Evolutionary conservation across 2,797 vertebrate genomes (phyloP).

Genomic region (Heteromormyrus szaboi): DNA sequence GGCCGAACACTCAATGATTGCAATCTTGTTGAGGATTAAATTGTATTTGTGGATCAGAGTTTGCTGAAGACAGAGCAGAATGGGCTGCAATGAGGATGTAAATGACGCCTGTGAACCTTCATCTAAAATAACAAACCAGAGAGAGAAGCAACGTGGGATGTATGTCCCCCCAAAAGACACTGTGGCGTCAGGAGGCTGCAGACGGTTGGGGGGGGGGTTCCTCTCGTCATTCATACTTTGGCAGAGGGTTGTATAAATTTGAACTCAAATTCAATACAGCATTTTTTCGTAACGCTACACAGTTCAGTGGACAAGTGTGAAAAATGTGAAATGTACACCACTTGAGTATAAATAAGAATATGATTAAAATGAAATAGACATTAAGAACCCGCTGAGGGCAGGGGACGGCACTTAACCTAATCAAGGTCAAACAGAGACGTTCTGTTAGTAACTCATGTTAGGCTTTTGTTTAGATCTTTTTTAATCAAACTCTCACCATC

Average conservation of each 20-base stretch:
- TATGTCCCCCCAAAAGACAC: not conserved
- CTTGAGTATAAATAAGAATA: not conserved
- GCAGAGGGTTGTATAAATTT: not conserved
- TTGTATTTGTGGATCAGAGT: not conserved
- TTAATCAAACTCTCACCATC: not conserved
- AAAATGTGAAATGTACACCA: not conserved
- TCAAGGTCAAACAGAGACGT: not conserved
- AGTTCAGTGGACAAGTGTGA: not conserved
- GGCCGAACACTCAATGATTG: not conserved
- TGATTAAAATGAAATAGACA: not conserved
- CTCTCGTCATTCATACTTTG: not conserved
- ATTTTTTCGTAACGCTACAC: not conserved
- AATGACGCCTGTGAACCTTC: not conserved
- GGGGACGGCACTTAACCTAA: not conserved
- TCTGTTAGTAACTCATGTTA: not conserved
- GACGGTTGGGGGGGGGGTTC: not conserved
- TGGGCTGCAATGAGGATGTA: not conserved
- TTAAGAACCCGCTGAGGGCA: not conserved
- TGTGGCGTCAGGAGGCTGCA: not conserved
- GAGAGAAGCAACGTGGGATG: not conserved
- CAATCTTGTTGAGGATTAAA: not conserved
- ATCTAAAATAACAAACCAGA: not conserved
- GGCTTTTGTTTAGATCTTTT: not conserved
- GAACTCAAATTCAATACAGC: slow-evolving; percentile 1
- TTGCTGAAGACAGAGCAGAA: not conserved